These are phyloP conservation scores for Pristionchus fissidentatus DNA, from an alignment of 2,888 invertebrate genomes.

Conservation along the genomic window DNA sequence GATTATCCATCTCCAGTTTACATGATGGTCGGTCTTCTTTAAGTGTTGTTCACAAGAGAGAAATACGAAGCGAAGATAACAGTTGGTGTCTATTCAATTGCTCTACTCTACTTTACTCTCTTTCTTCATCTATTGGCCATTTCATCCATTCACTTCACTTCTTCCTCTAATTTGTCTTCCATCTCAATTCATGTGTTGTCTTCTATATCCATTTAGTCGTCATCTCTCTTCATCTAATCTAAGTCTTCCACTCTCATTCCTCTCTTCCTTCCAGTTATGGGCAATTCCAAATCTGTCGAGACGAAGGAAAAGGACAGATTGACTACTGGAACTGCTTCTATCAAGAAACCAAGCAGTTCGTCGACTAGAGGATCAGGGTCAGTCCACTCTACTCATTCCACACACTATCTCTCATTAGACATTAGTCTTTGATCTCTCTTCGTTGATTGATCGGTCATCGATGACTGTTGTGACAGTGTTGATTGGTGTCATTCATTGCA, in stretches of 20 bases:
- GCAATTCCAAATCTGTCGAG: neutral
- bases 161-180: slow-evolving; percentile 8
- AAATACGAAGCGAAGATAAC: slow-evolving; percentile 13
- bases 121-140: slow-evolving; percentile 1
- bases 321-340: neutral
- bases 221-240: neutral
- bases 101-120: neutral
- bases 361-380: neutral
- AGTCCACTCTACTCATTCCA: neutral
- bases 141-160: neutral
- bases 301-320: neutral
- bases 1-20: slow-evolving; percentile 35
- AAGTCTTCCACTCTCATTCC: no score
- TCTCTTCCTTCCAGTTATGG: neutral
- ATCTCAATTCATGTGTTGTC: neutral
- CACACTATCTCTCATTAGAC: no score
- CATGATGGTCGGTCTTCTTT: neutral
- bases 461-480: neutral
- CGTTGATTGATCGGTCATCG: no score
- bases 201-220: neutral
- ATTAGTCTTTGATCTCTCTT: no score
- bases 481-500: neutral
- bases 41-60: slow-evolving; percentile 28
- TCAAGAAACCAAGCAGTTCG: neutral
- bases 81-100: slow-evolving; percentile 28